Base-by-base conservation (phyloP, 1,140 invertebrate species). In the Diorhabda sublineata region DNA sequence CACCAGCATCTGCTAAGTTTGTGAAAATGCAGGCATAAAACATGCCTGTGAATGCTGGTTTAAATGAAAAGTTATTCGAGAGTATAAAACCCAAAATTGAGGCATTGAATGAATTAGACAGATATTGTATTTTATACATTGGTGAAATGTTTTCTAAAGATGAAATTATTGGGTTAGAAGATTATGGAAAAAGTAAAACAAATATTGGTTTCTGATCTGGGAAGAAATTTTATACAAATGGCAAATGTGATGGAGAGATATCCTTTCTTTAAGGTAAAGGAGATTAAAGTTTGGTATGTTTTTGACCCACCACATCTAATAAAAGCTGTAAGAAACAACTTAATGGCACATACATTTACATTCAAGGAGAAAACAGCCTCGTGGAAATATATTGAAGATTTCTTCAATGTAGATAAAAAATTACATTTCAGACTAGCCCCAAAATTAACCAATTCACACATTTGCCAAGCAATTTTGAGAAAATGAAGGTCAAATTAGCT, bases 81-180 rank as follows among this genome's bases (percentile, higher is more conserved):
- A 26, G 26, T 26, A 26, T 26, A 26, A 26, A 26, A 26, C 26
- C 26, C 26, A 26, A 26, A 26, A 26, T 26, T 26, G 26, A 26
- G 26, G 26, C 26, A 26, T 26, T 26, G 26, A 26, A 26, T 26
- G 26, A 26, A 26, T 26, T 26, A 26, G 26, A 26, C 26, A 26
- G 26, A 26, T 26, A 26, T 2, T 26, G 26, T 26, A 26, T 26
- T 26, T 26, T 26, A 1, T 26, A 1, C 26, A 26, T 26, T 26
- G 26, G 1, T 26, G 26, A 26, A 26, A 26, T 66, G 58, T 66
- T 52, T 3, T 5, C 47, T 5, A 9, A 5, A 7, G 64, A 65
- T 58, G 64, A 65, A 65, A 57, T 57, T 11, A 58, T 65, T 64
- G 62, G 62, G 6, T 44, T 64, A 64, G 62, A 64, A 64, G 62